Conservation (phyloP, 53 echinoderm and acorn worm species). For the Zoroaster sp. region DNA sequence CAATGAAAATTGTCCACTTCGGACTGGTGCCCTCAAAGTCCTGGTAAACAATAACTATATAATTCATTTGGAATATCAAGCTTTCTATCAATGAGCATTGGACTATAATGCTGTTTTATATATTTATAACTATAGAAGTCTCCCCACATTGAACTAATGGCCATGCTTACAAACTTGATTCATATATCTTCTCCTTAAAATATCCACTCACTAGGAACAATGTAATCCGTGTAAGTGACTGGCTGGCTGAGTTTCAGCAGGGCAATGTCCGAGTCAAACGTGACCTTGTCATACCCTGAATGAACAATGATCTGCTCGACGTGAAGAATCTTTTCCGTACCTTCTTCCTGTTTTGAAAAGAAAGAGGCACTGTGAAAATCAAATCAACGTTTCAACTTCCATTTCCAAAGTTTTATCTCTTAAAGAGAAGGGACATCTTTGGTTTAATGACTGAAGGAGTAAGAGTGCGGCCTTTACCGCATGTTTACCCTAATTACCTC, state of each 20-base stretch:
- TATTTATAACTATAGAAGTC: neutral
- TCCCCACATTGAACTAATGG: too few relatives aligned
- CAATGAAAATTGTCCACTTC: too few relatives aligned
- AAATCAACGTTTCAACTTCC: too few relatives aligned
- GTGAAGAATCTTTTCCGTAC: constrained; percentile 61
- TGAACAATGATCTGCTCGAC: constrained; percentile 72
- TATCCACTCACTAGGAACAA: constrained; percentile 82
- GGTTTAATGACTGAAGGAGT: neutral
- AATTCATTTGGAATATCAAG: too few relatives aligned
- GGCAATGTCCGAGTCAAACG: constrained; percentile 89
- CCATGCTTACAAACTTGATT: too few relatives aligned
- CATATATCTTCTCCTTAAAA: too few relatives aligned
- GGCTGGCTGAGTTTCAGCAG: constrained; percentile 82
- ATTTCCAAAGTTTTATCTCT: neutral
- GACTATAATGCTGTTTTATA: too few relatives aligned
- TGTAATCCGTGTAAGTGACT: constrained; percentile 81
- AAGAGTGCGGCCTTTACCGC: too few relatives aligned
- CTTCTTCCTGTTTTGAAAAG: constrained; percentile 36
- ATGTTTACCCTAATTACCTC: too few relatives aligned
- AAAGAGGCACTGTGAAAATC: neutral
- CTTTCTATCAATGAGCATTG: too few relatives aligned
- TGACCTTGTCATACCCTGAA: constrained; percentile 73
- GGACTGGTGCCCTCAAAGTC: too few relatives aligned
- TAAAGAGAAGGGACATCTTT: neutral
- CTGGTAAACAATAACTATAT: too few relatives aligned